Evolutionary conservation across 92 coral and sea anemone species (phyloP).

Genomic region (Epizoanthus scotinus): DNA sequence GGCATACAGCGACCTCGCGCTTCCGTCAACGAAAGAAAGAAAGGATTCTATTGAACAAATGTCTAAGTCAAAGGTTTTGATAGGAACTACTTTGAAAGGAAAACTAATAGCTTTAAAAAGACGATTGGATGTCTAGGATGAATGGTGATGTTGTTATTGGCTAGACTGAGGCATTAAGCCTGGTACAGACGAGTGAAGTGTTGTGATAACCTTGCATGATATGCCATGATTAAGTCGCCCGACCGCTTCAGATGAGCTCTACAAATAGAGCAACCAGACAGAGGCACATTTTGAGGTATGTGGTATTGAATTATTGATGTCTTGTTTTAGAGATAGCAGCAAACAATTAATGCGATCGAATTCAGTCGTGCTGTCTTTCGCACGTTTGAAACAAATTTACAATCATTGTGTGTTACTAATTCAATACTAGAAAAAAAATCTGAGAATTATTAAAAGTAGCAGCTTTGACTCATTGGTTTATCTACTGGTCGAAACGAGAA

Average conservation of each 20-base stretch:
- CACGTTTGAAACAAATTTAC: neutral
- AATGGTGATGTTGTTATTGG: constrained; percentile 5
- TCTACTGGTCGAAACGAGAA: neutral
- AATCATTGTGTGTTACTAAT: constrained; percentile 1
- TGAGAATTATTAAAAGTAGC: neutral
- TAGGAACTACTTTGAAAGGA: neutral
- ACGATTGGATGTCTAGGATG: constrained; percentile 11
- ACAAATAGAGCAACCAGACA: constrained; percentile 3
- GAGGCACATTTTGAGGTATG: constrained; percentile 41
- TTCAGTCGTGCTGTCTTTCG: constrained; percentile 33
- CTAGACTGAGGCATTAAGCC: neutral
- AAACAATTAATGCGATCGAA: constrained; percentile 11
- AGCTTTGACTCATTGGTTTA: neutral
- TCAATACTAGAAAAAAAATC: neutral
- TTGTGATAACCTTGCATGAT: constrained; percentile 33
- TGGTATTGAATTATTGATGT: constrained; percentile 18
- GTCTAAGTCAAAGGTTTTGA: constrained; percentile 2
- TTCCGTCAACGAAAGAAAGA: constrained; percentile 13
- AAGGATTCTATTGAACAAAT: neutral
- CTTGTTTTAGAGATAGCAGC: constrained; percentile 17
- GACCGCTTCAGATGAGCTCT: constrained; percentile 24
- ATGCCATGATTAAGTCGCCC: neutral
- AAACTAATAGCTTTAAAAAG: neutral
- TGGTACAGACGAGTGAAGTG: neutral
- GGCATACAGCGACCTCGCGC: neutral